phyloP scores from a whole-genome alignment of 2,888 invertebrate species.

The Choreutis nemorana region DNA sequence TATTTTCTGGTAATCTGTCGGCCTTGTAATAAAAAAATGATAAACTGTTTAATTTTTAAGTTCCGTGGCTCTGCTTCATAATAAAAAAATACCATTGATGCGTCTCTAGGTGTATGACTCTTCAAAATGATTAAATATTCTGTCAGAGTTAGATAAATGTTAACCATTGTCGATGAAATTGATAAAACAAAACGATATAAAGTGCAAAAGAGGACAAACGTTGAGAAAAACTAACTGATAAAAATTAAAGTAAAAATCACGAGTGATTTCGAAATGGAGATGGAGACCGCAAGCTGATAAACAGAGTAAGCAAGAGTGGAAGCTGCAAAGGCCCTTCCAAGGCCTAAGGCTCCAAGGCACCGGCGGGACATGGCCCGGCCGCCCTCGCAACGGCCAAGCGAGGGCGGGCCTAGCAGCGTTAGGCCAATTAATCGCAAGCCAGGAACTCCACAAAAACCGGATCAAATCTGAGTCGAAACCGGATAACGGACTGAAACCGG shows the following conservation, averaged over 20 bases:
- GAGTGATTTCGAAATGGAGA: conserved; percentile 62
- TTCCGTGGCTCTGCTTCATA: no score
- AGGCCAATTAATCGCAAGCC: conserved; percentile 6
- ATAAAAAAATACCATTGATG: no score
- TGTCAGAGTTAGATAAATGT: no score
- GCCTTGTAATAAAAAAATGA: no score
- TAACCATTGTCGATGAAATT: background rate
- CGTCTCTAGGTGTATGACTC: no score
- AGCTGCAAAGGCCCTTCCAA: conserved; percentile 43
- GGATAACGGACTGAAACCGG: background rate
- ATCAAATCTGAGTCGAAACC: no score
- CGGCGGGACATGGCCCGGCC: conserved; percentile 57
- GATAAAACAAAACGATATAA: conserved; percentile 12
- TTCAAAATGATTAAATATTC: no score
- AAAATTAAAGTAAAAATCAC: conserved; percentile 37
- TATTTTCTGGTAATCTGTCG: no score
- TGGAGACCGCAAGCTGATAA: conserved; percentile 55
- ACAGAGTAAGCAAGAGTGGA: conserved; percentile 47
- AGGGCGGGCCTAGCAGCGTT: conserved; percentile 31
- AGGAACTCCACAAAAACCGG: no score
- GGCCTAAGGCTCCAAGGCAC: conserved; percentile 26
- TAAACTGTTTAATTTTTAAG: no score
- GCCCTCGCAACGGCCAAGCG: conserved; percentile 39
- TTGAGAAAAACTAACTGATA: conserved; percentile 21
- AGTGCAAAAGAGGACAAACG: conserved; percentile 14